Percentiles rank a stretch among this genome's conserved stretches.
Evolutionary conservation across 53 echinoderm and acorn worm species (phyloP).

Genomic region (Actinopyga echinites): DNA sequence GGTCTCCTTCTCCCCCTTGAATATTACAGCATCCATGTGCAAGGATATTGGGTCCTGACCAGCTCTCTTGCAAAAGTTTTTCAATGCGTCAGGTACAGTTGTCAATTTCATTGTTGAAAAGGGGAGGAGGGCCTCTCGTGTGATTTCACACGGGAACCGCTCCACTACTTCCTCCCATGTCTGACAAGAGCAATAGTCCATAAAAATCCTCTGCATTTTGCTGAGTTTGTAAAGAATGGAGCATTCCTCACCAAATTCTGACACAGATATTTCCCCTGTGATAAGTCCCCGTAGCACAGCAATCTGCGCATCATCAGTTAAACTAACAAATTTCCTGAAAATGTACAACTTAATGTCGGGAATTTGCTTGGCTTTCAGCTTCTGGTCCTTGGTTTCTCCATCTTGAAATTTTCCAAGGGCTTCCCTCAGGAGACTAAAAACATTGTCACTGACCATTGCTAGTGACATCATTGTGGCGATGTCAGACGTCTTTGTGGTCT

Average conservation of each 20-base stretch:
- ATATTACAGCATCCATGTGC: not conserved
- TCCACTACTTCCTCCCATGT: not conserved
- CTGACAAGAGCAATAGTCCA: not conserved
- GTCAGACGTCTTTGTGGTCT: not conserved
- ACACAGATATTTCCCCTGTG: not conserved
- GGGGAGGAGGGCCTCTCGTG: not conserved
- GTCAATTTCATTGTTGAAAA: not conserved
- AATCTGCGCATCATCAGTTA: not conserved
- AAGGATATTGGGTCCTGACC: not conserved
- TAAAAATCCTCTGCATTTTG: not conserved
- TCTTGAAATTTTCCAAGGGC: not conserved
- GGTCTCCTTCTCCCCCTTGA: not conserved
- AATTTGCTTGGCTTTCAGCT: not conserved
- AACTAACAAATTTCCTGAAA: not conserved
- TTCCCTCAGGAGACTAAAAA: not conserved
- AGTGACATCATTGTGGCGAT: not conserved
- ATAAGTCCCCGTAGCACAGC: not conserved
- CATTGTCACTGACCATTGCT: not conserved
- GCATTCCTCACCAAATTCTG: not conserved
- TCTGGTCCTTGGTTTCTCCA: not conserved
- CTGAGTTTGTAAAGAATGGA: not conserved
- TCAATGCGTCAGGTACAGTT: not conserved
- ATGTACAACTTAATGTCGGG: not conserved
- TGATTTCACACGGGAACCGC: not conserved
- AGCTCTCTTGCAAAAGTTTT: slow-evolving; percentile 3